phyloP scores from a whole-genome alignment of 2,797 vertebrate genomes.

The Mallotus villosus region DNA sequence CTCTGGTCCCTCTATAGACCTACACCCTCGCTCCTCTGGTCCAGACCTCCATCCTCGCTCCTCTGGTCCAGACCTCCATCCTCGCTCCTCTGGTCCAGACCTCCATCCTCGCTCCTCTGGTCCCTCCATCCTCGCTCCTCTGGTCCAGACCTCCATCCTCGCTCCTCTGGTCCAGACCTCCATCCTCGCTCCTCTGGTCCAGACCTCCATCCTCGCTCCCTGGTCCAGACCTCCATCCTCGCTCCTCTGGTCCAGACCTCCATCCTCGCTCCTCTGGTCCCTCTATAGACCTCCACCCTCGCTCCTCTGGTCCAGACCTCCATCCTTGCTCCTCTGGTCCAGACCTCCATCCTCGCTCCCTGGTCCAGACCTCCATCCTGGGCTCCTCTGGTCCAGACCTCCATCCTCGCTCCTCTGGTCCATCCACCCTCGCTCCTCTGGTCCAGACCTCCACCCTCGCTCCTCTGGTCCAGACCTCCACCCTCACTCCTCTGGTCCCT shows the following conservation, averaged over 20 bases:
- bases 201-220: constrained; percentile 32
- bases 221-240: constrained; percentile 64
- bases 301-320: constrained; percentile 27
- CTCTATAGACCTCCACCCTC: background rate
- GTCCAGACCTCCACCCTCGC: constrained; percentile 60
- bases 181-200: constrained; percentile 14
- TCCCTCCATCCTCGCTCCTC: background rate
- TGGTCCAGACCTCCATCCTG: constrained; percentile 32
- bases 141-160: constrained; percentile 41
- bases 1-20: constrained; percentile 60
- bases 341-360: background rate
- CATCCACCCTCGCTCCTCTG: constrained; percentile 64
- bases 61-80: background rate
- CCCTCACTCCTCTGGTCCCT: constrained; percentile 71
- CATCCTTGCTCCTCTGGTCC: constrained; percentile 50
- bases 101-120: constrained; percentile 40
- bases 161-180: background rate
- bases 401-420: constrained; percentile 70
- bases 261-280: constrained; percentile 45
- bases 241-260: constrained; percentile 71
- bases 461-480: constrained; percentile 63
- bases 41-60: constrained; percentile 59
- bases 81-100: constrained; percentile 53
- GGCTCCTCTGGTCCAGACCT: constrained; percentile 63
- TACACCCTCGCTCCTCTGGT: constrained; percentile 61